Conservation (phyloP, 2,888 invertebrate genomes). For the Melieria picta region DNA sequence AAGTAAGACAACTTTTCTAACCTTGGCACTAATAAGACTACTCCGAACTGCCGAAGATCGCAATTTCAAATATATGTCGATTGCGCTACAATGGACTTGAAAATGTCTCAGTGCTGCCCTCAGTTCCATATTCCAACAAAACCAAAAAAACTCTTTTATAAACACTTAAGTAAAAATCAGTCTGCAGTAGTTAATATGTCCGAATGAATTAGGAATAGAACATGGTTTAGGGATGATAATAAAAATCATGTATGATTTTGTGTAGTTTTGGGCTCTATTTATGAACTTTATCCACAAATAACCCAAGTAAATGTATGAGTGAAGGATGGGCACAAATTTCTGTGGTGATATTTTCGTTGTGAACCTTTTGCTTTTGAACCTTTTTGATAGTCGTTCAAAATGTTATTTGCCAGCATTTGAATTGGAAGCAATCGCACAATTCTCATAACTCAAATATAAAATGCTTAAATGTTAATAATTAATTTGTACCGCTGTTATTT, state of each 20-base stretch:
- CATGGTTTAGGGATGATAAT: too few species aligned
- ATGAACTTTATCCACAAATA: neutral
- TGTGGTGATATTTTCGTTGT: slow-evolving; percentile 37
- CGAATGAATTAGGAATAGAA: too few species aligned
- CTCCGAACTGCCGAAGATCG: too few species aligned
- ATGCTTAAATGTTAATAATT: neutral
- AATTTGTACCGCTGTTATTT: neutral
- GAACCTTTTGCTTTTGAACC: slow-evolving; percentile 40
- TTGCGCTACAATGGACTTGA: too few species aligned
- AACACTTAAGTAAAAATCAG: too few species aligned
- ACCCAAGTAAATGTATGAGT: neutral
- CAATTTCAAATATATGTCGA: too few species aligned
- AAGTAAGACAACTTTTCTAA: too few species aligned
- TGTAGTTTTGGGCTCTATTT: neutral
- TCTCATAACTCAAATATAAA: slow-evolving; percentile 38
- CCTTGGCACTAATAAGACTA: too few species aligned
- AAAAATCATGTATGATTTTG: slow-evolving; percentile 2
- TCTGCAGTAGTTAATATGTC: too few species aligned
- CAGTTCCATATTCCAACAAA: too few species aligned
- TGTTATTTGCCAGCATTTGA: slow-evolving; percentile 19
- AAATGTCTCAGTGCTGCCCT: too few species aligned
- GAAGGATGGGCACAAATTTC: neutral
- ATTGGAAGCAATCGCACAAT: slow-evolving; percentile 51
- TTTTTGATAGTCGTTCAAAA: neutral
- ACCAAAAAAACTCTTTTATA: too few species aligned